A percentile compares a stretch with the other conserved stretches of the same genome.
Evolutionary conservation across 2,113 vertebrate species (phyloP).

Genomic region (Hymenochirus boettgeri): DNA sequence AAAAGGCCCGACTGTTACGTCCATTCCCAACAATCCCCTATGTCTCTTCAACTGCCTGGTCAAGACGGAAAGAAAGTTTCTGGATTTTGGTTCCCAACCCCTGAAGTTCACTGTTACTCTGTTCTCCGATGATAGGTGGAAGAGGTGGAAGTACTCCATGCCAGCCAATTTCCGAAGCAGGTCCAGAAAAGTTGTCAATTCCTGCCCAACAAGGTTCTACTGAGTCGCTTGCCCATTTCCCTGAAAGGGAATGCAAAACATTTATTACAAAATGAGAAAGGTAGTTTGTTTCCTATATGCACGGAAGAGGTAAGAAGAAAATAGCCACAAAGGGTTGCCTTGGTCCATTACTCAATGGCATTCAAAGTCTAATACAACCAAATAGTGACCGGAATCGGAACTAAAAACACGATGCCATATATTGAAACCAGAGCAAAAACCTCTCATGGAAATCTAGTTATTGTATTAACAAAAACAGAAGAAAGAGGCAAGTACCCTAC

Average conservation of each 20-base stretch:
- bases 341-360: too few relatives aligned
- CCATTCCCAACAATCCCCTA: slow-evolving; percentile 67
- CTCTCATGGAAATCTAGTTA: too few relatives aligned
- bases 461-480: too few relatives aligned
- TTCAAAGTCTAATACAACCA: too few relatives aligned
- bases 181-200: slow-evolving; percentile 65
- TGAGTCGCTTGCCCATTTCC: slow-evolving; percentile 66
- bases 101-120: slow-evolving; percentile 42
- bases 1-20: slow-evolving; percentile 70
- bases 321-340: too few relatives aligned
- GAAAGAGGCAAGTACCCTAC: too few relatives aligned
- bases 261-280: too few relatives aligned
- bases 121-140: slow-evolving; percentile 47
- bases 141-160: slow-evolving; percentile 46
- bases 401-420: too few relatives aligned
- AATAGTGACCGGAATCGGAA: too few relatives aligned
- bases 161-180: slow-evolving; percentile 49
- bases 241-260: slow-evolving; percentile 52
- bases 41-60: slow-evolving; percentile 47
- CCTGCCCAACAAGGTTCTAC: slow-evolving; percentile 57
- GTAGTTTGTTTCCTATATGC: too few relatives aligned
- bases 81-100: slow-evolving; percentile 44
- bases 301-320: too few relatives aligned
- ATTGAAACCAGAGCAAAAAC: too few relatives aligned
- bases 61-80: slow-evolving; percentile 43